Evolutionary conservation across 2,888 invertebrate genomes (phyloP).

Genomic region (Heliconius ethilla): DNA sequence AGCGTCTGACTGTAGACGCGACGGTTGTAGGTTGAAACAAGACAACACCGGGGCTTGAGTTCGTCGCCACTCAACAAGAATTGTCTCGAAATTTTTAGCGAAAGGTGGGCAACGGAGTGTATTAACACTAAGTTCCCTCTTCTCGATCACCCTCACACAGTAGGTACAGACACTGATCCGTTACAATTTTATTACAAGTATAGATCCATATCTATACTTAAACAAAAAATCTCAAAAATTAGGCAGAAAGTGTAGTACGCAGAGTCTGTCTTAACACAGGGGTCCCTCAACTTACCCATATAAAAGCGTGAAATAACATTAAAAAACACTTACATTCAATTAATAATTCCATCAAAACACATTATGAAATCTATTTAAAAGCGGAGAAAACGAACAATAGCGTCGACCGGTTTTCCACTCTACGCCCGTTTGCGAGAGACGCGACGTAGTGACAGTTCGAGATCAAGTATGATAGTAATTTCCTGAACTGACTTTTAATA

Average conservation of each 20-base stretch:
- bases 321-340: background rate
- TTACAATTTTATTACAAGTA: no score
- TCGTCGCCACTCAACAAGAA: background rate
- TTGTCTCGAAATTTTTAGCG: background rate
- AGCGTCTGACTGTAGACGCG: no score
- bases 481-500: constrained; percentile 69
- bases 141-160: no score
- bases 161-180: no score
- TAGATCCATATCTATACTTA: no score
- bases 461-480: constrained; percentile 70
- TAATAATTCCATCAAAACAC: background rate
- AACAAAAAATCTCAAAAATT: no score
- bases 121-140: no score
- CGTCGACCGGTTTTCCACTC: background rate
- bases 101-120: background rate
- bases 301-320: background rate
- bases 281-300: background rate
- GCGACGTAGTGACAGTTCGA: constrained; percentile 59
- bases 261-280: no score
- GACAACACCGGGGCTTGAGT: no score
- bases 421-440: constrained; percentile 45
- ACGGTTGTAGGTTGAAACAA: no score
- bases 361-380: constrained; percentile 10
- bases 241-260: no score
- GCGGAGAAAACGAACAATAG: constrained; percentile 11